Evolutionary conservation across 2,888 invertebrate species (phyloP), one percentile per base, ranked within the genome.

Genomic region (Campopleginae sp.): DNA sequence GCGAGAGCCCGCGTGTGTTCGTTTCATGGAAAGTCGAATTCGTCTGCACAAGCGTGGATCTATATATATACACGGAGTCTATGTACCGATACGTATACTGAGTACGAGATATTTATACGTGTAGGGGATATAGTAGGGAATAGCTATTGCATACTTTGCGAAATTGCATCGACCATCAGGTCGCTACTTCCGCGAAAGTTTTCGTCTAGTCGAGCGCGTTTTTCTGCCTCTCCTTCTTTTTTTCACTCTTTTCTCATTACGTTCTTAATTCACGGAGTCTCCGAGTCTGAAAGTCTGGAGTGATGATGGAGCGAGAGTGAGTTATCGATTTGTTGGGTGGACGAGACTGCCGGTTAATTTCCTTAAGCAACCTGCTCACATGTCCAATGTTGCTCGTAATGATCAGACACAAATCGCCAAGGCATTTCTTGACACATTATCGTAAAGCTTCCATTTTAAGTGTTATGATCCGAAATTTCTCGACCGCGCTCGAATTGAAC

Each of bases 21-120:
- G 33, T 80, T 74, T 72, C 71, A 88, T 91, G 92, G 92, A 92
- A 92, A 92, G 91, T 92, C 88, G 84, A 89, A 89, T 89, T 82
- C 84, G 86, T 38, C 31, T 8, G 31, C 6, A 27, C 5, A 14
- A n/a, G 7, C 51, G 51, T 66, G 23, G 33, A 54, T 23, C 10
- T 23, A 66, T 46, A 31, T 46, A 86, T 82, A 86, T 80, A 58
- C 14, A 27, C 14, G 58, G 27, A 27, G 54, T 27, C 54, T 27
- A 12, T 27, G 54, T 23, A 27, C 14, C 46, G 17, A 27, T 23
- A 27, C 12, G 1, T 4, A 23, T 27, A 27, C 19, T 23, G 14
- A 58, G 14, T 27, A 58, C 58, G 14, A 58, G 27, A 58, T 58
- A 27, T 58, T 27, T 58, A 58, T 58, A 5, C 12, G 14, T 27